Evolutionary conservation across 2,797 vertebrate species (phyloP), one percentile per base, ranked within the genome.

Genomic region (Sphaeramia orbicularis): DNA sequence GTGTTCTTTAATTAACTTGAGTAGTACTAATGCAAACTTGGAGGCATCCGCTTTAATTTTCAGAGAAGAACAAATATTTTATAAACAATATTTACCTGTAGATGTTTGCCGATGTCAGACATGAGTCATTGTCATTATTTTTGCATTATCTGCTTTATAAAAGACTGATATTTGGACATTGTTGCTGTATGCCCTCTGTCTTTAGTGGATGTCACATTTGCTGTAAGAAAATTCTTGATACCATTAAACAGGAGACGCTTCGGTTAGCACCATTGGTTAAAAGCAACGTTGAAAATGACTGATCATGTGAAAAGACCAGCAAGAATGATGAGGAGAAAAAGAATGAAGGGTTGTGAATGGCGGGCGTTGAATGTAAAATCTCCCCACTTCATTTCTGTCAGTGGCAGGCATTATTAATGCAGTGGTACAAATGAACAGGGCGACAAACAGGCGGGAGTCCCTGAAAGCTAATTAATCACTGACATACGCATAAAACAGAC

Each of bases 381-480:
- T 48, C 44, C 37, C 24, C 1, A 9, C 45, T 74, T 61, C 16
- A 30, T 81, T 71, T 80, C 65, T 51, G 4, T 64, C 81, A 79
- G 44, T 2, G 47, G 57, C 50, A 6, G 57, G 11, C 73, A 81
- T 91, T 84, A 87, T 86, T 87, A 88, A 89, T 87, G 80, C 79
- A 84, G 72, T 41, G 69, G 43, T 77, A 78, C 76, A 82, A 84
- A 86, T 65, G 76, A 87, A 87, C 74, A 73, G 48, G 63, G 81
- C 60, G 52, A 76, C 71, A 69, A 79, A 85, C 74, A 78, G 76
- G 51, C 56, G 24, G 84, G 80, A 89, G 71, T 79, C 65, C 67
- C 60, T 72, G 64, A 53, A 65, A 78, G 76, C 81, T 74, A 81
- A 85, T 90, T 86, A 85, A 86, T 87, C 85, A 89, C 69, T 50